A percentile compares a stretch with the other conserved stretches of the same genome.
Conservation (phyloP, 2,113 vertebrate species). For the Myiopsitta monachus region DNA sequence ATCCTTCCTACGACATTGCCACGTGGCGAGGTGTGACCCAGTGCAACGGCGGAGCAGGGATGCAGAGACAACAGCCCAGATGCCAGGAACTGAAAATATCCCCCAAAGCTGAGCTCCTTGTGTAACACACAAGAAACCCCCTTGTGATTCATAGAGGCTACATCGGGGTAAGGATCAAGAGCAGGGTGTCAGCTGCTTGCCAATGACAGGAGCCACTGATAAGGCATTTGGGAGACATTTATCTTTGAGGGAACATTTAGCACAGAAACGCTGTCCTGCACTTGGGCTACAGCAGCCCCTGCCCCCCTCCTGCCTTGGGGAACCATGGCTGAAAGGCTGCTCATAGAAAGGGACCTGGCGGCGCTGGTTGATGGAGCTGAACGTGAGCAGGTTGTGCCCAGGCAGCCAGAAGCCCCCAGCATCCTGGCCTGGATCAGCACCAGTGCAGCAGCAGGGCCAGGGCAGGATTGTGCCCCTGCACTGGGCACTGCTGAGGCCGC, state of each 20-base stretch:
- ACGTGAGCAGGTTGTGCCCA: background rate
- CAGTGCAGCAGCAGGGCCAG: background rate
- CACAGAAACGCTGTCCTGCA: background rate
- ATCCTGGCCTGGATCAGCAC: too few species aligned
- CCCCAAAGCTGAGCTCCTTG: background rate
- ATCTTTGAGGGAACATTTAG: background rate
- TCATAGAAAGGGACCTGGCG: background rate
- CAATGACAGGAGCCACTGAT: background rate
- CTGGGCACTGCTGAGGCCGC: background rate
- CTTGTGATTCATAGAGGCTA: background rate
- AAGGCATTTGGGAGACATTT: background rate
- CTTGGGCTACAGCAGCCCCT: background rate
- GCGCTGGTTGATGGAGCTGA: background rate
- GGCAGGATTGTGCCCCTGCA: background rate
- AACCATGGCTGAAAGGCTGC: background rate
- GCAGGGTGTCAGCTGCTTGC: background rate
- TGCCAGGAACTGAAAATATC: background rate
- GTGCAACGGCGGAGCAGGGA: too few species aligned
- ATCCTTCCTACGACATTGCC: background rate
- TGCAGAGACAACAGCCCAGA: rapidly evolving
- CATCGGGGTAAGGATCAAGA: rapidly evolving
- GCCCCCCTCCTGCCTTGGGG: background rate
- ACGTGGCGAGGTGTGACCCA: rapidly evolving
- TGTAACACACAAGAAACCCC: rapidly evolving
- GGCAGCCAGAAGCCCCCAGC: background rate